Percentiles rank a stretch among this genome's conserved stretches.
Evolutionary conservation across 2,797 vertebrate genomes (phyloP).

Genomic region (Schizopygopsis pylzovi): DNA sequence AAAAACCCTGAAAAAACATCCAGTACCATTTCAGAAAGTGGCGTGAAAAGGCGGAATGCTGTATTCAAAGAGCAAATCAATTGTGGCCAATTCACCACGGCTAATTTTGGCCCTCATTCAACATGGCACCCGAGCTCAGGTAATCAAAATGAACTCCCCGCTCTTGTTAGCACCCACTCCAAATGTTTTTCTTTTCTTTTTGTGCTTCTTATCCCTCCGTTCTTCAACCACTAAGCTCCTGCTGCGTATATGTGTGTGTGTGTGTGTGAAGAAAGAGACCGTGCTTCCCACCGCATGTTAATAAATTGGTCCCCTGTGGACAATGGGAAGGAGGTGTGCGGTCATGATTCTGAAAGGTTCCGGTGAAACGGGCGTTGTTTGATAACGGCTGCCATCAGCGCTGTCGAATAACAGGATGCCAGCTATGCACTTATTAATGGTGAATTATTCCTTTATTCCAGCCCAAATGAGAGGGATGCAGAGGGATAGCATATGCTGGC

Average conservation of each 20-base stretch:
- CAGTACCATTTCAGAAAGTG: slow-evolving; percentile 22
- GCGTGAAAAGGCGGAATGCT: slow-evolving; percentile 9
- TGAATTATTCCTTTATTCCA: slow-evolving; percentile 64
- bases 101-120: slow-evolving; percentile 49
- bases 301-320: slow-evolving; percentile 78
- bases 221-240: slow-evolving; percentile 4
- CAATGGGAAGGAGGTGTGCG: slow-evolving; percentile 26
- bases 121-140: slow-evolving; percentile 46
- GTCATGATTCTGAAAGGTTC: slow-evolving; percentile 52
- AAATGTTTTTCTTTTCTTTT: slow-evolving; percentile 42
- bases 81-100: slow-evolving; percentile 40
- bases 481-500: slow-evolving; percentile 53
- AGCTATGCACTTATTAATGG: slow-evolving; percentile 71
- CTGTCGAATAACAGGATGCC: slow-evolving; percentile 73
- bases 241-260: slow-evolving; percentile 15
- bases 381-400: slow-evolving; percentile 56
- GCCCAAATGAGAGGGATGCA: slow-evolving; percentile 67
- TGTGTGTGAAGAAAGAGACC: slow-evolving; percentile 23
- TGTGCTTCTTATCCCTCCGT: not conserved
- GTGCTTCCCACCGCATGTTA: slow-evolving; percentile 72
- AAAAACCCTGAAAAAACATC: slow-evolving; percentile 5
- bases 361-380: slow-evolving; percentile 35
- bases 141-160: slow-evolving; percentile 46
- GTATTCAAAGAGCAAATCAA: slow-evolving; percentile 51
- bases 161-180: slow-evolving; percentile 37